phyloP scores from a whole-genome alignment of 2,888 invertebrate genomes.

The Polydesmus complanatus region DNA sequence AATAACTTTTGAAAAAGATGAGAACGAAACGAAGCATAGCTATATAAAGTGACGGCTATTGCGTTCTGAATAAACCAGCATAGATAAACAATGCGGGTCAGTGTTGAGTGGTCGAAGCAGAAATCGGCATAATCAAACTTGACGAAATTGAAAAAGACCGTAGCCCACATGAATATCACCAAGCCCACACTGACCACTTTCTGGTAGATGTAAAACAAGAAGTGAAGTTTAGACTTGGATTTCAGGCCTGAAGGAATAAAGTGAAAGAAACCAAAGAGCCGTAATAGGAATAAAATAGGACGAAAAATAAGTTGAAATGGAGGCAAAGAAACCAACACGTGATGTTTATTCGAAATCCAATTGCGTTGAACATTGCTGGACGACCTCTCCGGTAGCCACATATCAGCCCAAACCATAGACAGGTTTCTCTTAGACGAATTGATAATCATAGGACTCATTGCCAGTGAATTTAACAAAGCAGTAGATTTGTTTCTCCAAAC shows the following conservation, averaged over 20 bases:
- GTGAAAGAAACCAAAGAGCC: not conserved
- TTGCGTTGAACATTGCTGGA: not conserved
- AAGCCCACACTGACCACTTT: not conserved
- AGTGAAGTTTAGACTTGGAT: not conserved
- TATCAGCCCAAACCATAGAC: not conserved
- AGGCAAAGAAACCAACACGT: not conserved
- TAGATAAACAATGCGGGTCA: not conserved
- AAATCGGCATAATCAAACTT: not conserved
- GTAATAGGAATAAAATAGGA: not conserved
- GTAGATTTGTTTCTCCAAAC: too few species aligned
- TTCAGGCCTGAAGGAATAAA: not conserved
- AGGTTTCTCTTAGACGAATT: not conserved
- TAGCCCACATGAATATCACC: not conserved
- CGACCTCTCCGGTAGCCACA: not conserved
- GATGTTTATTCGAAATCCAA: not conserved
- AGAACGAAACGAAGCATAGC: not conserved
- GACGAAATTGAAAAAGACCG: not conserved
- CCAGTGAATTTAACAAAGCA: too few species aligned
- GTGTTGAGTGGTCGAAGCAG: not conserved
- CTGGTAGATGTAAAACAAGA: not conserved
- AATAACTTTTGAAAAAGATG: not conserved
- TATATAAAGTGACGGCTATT: not conserved
- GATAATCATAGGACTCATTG: too few species aligned
- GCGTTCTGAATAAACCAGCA: conserved; percentile 1
- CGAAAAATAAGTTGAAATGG: not conserved